phyloP scores from a whole-genome alignment of 2,888 invertebrate genomes.

The Bellardia pandia region DNA sequence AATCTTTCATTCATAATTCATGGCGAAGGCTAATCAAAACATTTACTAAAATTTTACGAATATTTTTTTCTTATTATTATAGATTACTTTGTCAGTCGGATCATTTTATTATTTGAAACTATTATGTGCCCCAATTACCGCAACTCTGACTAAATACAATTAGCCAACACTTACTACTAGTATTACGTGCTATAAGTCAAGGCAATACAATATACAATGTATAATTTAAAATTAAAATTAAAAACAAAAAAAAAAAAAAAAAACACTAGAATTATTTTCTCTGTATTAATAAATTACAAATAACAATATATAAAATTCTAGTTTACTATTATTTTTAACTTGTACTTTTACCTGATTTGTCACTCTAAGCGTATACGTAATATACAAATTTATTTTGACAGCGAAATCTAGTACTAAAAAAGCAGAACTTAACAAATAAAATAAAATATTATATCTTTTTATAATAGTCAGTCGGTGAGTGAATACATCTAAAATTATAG shows the following conservation, averaged over 20 bases:
- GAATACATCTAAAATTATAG: constrained; percentile 37
- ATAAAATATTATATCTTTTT: not conserved
- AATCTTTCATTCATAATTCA: too few species aligned
- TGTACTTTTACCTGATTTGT: constrained; percentile 17
- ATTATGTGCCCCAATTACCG: not conserved
- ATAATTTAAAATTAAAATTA: constrained; percentile 26
- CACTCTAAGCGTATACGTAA: constrained; percentile 46
- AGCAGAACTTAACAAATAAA: not conserved
- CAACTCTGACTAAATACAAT: constrained; percentile 52
- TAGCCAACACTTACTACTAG: constrained; percentile 30
- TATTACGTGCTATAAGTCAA: constrained; percentile 73
- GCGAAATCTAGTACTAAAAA: not conserved
- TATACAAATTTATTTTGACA: constrained; percentile 16
- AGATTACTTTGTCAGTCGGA: too few species aligned
- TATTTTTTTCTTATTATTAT: too few species aligned
- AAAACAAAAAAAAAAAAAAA: constrained; percentile 9
- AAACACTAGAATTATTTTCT: constrained; percentile 40
- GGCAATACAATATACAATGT: constrained; percentile 72
- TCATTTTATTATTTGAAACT: too few species aligned
- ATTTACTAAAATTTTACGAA: too few species aligned
- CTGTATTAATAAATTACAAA: constrained; percentile 25
- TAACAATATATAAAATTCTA: constrained; percentile 1
- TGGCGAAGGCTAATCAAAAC: too few species aligned
- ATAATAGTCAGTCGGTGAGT: not conserved
- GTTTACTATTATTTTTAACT: constrained; percentile 7